phyloP scores from a whole-genome alignment of 2,797 vertebrate species.

The Dicrostonyx torquatus region DNA sequence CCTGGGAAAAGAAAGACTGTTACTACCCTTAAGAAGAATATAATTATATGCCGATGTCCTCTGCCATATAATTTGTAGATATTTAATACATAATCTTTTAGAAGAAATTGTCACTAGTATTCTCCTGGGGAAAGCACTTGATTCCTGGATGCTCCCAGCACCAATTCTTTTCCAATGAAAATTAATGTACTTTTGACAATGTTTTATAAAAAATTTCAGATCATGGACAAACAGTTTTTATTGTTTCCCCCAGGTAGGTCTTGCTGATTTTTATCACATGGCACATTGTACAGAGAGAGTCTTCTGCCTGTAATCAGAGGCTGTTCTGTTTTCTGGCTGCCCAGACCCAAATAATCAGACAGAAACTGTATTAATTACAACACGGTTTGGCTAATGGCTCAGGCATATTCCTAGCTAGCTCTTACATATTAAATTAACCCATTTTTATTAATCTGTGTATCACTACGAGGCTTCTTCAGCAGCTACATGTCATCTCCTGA shows the following conservation, averaged over 20 bases:
- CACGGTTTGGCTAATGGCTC: too few relatives aligned
- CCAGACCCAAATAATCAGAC: too few relatives aligned
- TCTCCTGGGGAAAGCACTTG: neutral
- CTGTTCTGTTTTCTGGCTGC: too few relatives aligned
- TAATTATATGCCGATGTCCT: neutral
- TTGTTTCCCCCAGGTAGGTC: neutral
- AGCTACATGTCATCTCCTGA: too few relatives aligned
- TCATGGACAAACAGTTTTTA: neutral
- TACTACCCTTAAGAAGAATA: neutral
- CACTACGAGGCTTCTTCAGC: too few relatives aligned
- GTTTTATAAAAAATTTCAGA: neutral
- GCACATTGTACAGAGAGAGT: neutral
- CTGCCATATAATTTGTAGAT: conserved; percentile 20
- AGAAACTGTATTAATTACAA: too few relatives aligned
- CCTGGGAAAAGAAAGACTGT: neutral
- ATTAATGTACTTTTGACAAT: neutral
- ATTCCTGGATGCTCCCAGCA: neutral
- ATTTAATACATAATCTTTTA: neutral
- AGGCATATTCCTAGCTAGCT: too few relatives aligned
- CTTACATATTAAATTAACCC: too few relatives aligned
- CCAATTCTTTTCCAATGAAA: neutral
- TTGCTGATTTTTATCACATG: neutral
- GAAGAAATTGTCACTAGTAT: neutral
- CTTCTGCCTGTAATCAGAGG: neutral
- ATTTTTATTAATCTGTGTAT: too few relatives aligned